Conservation (phyloP, 2,113 vertebrate species). For the Rynchops niger region DNA sequence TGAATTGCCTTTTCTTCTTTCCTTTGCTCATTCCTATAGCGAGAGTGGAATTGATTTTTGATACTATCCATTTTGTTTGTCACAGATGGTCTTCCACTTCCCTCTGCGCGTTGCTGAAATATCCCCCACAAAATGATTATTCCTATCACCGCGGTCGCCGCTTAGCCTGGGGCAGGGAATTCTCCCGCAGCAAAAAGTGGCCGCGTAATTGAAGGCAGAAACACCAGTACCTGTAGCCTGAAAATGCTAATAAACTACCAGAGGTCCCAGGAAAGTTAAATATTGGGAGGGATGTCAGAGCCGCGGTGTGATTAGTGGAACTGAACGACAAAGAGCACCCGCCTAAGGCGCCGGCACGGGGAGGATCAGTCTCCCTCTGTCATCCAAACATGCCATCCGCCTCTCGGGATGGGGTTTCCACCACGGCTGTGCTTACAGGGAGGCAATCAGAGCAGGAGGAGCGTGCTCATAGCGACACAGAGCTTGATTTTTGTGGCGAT, state of each 20-base stretch:
- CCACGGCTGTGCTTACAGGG: neutral
- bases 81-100: conserved; percentile 50
- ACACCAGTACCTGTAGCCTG: conserved; percentile 8
- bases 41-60: conserved; percentile 26
- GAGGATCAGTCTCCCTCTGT: conserved; percentile 43
- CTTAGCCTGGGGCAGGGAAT: conserved; percentile 22
- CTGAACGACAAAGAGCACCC: neutral
- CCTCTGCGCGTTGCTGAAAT: neutral
- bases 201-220: conserved; percentile 16
- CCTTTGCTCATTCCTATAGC: neutral
- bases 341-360: neutral
- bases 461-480: rapidly evolving
- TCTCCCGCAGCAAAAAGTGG: neutral
- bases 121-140: conserved; percentile 51
- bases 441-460: neutral
- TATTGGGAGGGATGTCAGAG: conserved; percentile 27
- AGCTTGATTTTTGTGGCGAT: neutral
- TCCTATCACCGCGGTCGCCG: neutral
- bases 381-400: neutral
- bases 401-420: neutral
- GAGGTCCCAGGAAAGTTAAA: conserved; percentile 66
- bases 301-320: neutral
- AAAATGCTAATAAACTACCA: conserved; percentile 53
- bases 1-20: neutral
- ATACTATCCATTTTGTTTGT: conserved; percentile 35